phyloP scores from a whole-genome alignment of 2,797 vertebrate genomes.

The Lutjanus campechanus region DNA sequence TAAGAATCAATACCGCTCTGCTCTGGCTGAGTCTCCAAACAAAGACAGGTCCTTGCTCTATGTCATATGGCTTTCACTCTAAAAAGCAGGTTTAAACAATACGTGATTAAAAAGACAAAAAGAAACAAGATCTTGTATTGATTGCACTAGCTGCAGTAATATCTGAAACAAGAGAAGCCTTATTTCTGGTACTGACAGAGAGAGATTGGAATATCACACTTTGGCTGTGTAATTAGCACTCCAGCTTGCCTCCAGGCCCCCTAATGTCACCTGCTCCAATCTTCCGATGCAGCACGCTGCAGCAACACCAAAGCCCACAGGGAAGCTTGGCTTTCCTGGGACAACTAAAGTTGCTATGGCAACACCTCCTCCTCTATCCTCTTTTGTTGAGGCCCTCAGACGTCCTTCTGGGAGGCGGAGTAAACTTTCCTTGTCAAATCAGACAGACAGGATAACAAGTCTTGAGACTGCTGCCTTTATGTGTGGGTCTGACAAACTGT shows the following conservation, averaged over 20 bases:
- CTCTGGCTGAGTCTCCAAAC: constrained; percentile 21
- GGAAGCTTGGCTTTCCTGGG: constrained; percentile 69
- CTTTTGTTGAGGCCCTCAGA: constrained; percentile 52
- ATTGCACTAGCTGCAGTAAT: constrained; percentile 24
- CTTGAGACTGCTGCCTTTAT: constrained; percentile 22
- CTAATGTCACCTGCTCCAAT: constrained; percentile 71
- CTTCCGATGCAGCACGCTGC: constrained; percentile 49
- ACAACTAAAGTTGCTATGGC: constrained; percentile 75
- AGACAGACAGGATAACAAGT: constrained; percentile 53
- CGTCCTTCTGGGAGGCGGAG: constrained; percentile 56
- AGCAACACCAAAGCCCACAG: constrained; percentile 62
- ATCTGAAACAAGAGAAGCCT: constrained; percentile 35
- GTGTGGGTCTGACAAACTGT: constrained; percentile 35
- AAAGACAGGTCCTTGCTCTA: constrained; percentile 29
- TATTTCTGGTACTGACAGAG: constrained; percentile 27
- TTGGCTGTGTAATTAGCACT: constrained; percentile 76
- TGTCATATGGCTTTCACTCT: constrained; percentile 25
- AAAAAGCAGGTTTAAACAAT: constrained; percentile 43
- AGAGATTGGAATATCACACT: constrained; percentile 58
- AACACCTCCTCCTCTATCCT: constrained; percentile 69
- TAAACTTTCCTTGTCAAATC: constrained; percentile 59
- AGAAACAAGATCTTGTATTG: constrained; percentile 55
- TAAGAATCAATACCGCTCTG: constrained; percentile 44
- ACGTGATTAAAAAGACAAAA: constrained; percentile 41
- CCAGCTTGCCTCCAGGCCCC: constrained; percentile 65